Percentiles rank a stretch among this genome's conserved stretches.
These are phyloP conservation scores for Brachionus plicatilis DNA, from an alignment of 1,140 invertebrate species.

Conservation along the genomic window DNA sequence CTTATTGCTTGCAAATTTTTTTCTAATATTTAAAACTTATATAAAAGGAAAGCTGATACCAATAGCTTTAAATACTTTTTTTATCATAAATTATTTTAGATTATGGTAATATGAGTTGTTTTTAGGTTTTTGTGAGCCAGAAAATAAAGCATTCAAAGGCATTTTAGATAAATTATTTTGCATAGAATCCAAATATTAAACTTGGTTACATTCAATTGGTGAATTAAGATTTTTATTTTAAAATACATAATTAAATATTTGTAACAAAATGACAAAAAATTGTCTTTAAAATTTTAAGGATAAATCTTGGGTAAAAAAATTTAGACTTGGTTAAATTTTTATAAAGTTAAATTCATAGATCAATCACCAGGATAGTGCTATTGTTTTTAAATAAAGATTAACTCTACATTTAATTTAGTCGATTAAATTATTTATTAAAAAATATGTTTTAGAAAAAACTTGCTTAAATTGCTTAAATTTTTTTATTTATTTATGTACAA, in stretches of 20 bases:
- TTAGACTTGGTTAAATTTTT: not conserved
- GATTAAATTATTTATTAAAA: too few relatives aligned
- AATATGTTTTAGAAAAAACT: too few relatives aligned
- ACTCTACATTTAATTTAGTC: too few relatives aligned
- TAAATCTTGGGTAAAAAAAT: not conserved
- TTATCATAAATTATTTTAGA: constrained; percentile 3
- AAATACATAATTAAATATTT: not conserved
- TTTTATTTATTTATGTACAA: too few relatives aligned
- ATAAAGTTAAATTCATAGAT: not conserved
- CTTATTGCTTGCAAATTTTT: not conserved
- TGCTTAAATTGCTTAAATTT: too few relatives aligned
- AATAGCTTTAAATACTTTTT: not conserved
- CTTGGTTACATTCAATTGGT: not conserved
- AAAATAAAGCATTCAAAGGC: not conserved
- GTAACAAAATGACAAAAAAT: not conserved
- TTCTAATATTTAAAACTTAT: not conserved
- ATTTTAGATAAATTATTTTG: not conserved
- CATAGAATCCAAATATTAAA: not conserved
- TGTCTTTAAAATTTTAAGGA: not conserved
- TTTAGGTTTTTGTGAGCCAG: not conserved
- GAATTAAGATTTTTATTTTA: not conserved
- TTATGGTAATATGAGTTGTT: not conserved
- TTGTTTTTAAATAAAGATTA: too few relatives aligned
- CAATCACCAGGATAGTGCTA: too few relatives aligned
- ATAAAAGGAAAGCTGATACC: not conserved